Evolutionary conservation across 1,140 invertebrate genomes (phyloP).

Genomic region (Melanaphis sacchari): DNA sequence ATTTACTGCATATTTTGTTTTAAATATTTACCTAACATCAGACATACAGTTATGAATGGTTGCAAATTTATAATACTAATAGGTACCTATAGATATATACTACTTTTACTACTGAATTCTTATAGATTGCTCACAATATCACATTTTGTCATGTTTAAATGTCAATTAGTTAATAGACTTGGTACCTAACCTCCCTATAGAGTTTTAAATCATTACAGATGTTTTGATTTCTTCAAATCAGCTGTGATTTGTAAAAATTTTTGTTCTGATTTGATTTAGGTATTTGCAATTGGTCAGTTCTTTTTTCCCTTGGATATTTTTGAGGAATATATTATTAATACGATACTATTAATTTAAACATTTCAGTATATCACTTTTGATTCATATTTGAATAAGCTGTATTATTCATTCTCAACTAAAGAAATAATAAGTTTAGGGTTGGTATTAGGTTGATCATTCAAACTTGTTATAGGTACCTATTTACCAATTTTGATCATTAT

Average conservation of each 20-base stretch:
- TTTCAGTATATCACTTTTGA: background rate
- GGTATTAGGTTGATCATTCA: background rate
- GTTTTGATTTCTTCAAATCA: background rate
- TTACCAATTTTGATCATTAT: background rate
- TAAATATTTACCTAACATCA: background rate
- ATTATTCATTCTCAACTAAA: background rate
- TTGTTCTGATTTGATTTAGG: background rate
- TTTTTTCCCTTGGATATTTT: background rate
- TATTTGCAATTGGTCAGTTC: background rate
- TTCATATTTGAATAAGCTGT: background rate
- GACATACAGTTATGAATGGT: no score
- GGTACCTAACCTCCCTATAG: background rate
- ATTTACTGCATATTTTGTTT: background rate
- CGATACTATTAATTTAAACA: background rate
- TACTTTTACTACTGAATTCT: background rate
- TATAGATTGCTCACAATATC: background rate
- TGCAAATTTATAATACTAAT: no score
- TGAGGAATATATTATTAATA: background rate
- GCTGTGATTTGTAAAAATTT: background rate
- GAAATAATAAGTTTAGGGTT: background rate
- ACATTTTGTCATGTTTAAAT: background rate
- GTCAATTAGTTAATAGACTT: background rate
- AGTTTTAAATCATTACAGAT: background rate
- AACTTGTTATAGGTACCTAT: background rate
- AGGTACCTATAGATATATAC: background rate